Evolutionary conservation across 2,888 invertebrate genomes (phyloP).

Genomic region (Hyposoter didymator): DNA sequence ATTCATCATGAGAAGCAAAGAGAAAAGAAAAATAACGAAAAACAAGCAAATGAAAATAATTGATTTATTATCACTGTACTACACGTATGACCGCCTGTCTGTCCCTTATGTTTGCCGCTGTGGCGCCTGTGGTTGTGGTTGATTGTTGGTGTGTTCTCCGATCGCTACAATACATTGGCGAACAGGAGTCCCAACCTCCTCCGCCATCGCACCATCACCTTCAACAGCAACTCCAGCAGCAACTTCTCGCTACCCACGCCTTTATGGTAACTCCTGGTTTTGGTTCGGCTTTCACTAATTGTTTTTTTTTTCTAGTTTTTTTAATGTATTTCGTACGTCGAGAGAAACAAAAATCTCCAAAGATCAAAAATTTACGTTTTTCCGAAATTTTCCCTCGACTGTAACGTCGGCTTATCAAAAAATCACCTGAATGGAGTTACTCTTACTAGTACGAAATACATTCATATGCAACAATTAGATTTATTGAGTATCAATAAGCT

Average conservation of each 20-base stretch:
- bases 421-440: background rate
- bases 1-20: conserved; percentile 25
- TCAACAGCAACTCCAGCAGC: conserved; percentile 85
- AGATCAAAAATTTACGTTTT: background rate
- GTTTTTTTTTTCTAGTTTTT: conserved; percentile 67
- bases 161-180: conserved; percentile 81
- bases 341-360: background rate
- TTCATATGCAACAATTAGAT: conserved; percentile 49
- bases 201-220: conserved; percentile 84
- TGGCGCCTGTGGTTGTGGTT: conserved; percentile 84
- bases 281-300: conserved; percentile 84
- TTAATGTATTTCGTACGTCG: conserved; percentile 42
- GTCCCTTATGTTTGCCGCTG: conserved; percentile 84
- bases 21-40: conserved; percentile 40
- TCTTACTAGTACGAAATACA: conserved; percentile 39
- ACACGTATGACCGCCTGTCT: conserved; percentile 84
- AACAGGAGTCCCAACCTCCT: conserved; percentile 84
- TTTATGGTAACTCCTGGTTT: conserved; percentile 85
- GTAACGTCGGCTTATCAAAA: background rate
- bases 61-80: conserved; percentile 77
- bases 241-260: conserved; percentile 85
- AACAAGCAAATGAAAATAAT: conserved; percentile 45
- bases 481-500: conserved; percentile 55
- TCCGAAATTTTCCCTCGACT: background rate
- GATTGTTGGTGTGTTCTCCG: conserved; percentile 85